Evolutionary conservation across 2,888 invertebrate species (phyloP).

Genomic region (Cataglyphis altisquamis): DNA sequence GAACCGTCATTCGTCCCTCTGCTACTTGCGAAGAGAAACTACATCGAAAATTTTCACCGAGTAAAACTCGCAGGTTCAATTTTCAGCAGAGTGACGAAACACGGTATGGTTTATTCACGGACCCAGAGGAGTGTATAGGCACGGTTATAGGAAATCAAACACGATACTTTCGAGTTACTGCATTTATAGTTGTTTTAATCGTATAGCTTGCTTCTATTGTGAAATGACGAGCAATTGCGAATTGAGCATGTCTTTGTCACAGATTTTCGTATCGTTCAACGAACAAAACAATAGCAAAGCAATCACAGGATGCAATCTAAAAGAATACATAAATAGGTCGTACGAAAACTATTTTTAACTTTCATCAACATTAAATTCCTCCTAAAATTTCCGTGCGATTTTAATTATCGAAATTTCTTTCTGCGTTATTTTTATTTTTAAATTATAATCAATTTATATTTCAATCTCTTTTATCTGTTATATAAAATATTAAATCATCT

Average conservation of each 20-base stretch:
- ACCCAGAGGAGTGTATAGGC: slow-evolving; percentile 41
- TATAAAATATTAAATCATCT: neutral
- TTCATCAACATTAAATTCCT: slow-evolving; percentile 61
- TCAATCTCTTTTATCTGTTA: neutral
- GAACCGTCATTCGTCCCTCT: slow-evolving; percentile 29
- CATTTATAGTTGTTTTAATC: slow-evolving; percentile 68
- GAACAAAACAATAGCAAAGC: slow-evolving; percentile 24
- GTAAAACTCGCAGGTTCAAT: slow-evolving; percentile 51
- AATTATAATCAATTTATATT: slow-evolving; percentile 2
- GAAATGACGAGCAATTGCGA: slow-evolving; percentile 19
- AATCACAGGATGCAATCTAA: neutral
- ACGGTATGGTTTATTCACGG: slow-evolving; percentile 60
- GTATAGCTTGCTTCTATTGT: neutral
- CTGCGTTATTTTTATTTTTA: neutral
- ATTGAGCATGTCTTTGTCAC: slow-evolving; percentile 15
- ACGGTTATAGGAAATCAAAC: slow-evolving; percentile 32
- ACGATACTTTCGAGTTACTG: slow-evolving; percentile 36
- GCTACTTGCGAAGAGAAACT: slow-evolving; percentile 39
- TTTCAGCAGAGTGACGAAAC: slow-evolving; percentile 49
- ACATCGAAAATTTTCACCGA: slow-evolving; percentile 28
- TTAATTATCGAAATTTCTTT: neutral
- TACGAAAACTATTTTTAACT: slow-evolving; percentile 1
- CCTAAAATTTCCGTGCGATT: neutral
- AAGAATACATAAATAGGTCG: neutral
- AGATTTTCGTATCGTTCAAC: slow-evolving; percentile 52